Percentiles rank a stretch among this genome's conserved stretches.
phyloP scores from a whole-genome alignment of 2,797 vertebrate species.

The Crotalus adamanteus region DNA sequence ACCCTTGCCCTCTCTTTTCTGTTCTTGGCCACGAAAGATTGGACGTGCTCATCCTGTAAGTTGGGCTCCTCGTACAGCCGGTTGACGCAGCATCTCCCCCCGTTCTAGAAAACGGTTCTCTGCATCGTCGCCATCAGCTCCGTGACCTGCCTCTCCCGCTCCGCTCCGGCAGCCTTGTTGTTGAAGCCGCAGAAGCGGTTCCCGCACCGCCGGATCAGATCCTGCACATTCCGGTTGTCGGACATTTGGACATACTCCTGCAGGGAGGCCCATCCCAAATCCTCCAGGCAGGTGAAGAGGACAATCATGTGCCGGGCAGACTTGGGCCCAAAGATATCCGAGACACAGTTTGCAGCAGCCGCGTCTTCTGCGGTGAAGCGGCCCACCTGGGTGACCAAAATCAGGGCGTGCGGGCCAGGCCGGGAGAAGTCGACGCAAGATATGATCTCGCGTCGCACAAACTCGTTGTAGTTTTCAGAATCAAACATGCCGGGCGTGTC shows the following conservation, averaged over 20 bases:
- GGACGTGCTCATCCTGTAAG: accelerated
- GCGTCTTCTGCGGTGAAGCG: background rate
- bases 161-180: background rate
- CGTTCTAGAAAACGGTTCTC: accelerated
- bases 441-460: background rate
- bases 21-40: accelerated
- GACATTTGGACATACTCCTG: background rate
- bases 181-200: background rate
- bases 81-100: background rate
- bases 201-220: background rate
- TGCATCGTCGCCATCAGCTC: background rate
- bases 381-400: background rate
- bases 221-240: background rate
- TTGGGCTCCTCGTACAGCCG: background rate
- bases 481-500: background rate
- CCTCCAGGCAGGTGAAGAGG: background rate
- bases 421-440: background rate
- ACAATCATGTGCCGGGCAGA: background rate
- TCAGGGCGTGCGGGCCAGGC: background rate
- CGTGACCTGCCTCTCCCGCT: background rate
- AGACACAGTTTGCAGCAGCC: accelerated
- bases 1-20: background rate
- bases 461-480: accelerated
- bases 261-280: accelerated
- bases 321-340: background rate